Base-by-base conservation (phyloP, 2,888 invertebrate genomes). In the Calephelis perditalis region DNA sequence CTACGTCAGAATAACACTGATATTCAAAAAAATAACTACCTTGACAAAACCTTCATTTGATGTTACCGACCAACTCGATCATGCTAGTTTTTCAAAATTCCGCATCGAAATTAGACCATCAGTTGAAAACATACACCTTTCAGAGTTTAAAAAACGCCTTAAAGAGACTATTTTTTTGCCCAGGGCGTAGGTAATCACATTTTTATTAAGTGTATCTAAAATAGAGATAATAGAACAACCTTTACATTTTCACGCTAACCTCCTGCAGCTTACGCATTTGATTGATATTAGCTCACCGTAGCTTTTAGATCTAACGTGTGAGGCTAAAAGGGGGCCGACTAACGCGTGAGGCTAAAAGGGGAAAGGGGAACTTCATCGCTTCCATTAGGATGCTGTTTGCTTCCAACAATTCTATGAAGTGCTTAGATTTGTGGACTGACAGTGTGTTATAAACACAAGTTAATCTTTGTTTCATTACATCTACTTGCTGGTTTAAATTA, bases 201-300 rank as follows among this genome's bases (percentile, higher is more conserved):
- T 26, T 26, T 26, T 26, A 26, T 26, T 26, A 26, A 26, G 3
- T 26, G 26, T 26, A 26, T 3, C 26, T 26, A 3, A 26, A 26
- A 26, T 26, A 26, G 40, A 5, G 8, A 40, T 10, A 35, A 35
- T 52, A 26, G 52, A 10, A 26, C 52, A 2, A 52, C 10, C 52
- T 52, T 52, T 52, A 52, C 26, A 35, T 35, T 35, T 52, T 26
- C 52, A 15, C 26, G 10, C 52, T 26, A 52, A 52, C 52, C 26
- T 52, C 52, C 9, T 15, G 26, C 58, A 56, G 66, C 64, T 78
- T 76, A 68, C 68, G 68, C 70, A 66, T 75, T 79, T 52, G 81
- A 82, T 78, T 81, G 81, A 79, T 77, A 73, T 67, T 71, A 69
- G 75, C 73, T 77, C 62, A 64, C 63, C 54, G 52, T 35, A 52